Conservation (phyloP, 1,140 invertebrate species). For the Drosophila nigromelanica region DNA sequence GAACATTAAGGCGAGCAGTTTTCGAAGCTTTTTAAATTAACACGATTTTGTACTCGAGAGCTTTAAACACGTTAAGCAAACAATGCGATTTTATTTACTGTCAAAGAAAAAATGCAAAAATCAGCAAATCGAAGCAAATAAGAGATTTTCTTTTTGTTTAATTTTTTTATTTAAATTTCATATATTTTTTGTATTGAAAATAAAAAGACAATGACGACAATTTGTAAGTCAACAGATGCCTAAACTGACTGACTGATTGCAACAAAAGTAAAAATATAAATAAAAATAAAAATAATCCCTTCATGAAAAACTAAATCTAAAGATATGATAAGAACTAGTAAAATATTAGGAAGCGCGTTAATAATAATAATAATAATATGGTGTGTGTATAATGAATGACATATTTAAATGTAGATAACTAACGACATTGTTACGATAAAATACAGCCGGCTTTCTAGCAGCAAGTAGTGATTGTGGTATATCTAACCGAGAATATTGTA, state of each 20-base stretch:
- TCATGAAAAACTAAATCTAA: slow-evolving; percentile 52
- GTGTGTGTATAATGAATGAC: slow-evolving; percentile 64
- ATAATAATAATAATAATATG: slow-evolving; percentile 31
- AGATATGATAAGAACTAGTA: slow-evolving; percentile 53
- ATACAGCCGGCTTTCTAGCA: slow-evolving; percentile 73
- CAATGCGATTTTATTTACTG: slow-evolving; percentile 52
- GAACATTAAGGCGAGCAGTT: slow-evolving; percentile 47
- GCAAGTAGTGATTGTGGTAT: slow-evolving; percentile 73
- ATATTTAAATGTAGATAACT: slow-evolving; percentile 64
- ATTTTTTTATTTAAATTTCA: slow-evolving; percentile 39
- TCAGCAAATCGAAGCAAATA: slow-evolving; percentile 30
- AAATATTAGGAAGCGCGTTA: slow-evolving; percentile 61
- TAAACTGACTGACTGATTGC: slow-evolving; percentile 74
- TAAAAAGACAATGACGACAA: slow-evolving; percentile 77
- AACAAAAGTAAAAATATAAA: slow-evolving; percentile 28
- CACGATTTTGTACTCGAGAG: slow-evolving; percentile 76
- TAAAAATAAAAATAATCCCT: slow-evolving; percentile 39
- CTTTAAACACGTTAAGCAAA: slow-evolving; percentile 63
- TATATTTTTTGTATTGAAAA: slow-evolving; percentile 59
- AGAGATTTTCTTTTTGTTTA: slow-evolving; percentile 43
- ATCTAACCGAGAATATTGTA: slow-evolving; percentile 62
- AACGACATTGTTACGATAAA: slow-evolving; percentile 55
- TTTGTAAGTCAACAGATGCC: slow-evolving; percentile 79
- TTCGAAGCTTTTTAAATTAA: slow-evolving; percentile 73
- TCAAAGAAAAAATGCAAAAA: slow-evolving; percentile 27